Base-by-base conservation (phyloP, 2,797 vertebrate genomes). In the Toxotes lorentzi region DNA sequence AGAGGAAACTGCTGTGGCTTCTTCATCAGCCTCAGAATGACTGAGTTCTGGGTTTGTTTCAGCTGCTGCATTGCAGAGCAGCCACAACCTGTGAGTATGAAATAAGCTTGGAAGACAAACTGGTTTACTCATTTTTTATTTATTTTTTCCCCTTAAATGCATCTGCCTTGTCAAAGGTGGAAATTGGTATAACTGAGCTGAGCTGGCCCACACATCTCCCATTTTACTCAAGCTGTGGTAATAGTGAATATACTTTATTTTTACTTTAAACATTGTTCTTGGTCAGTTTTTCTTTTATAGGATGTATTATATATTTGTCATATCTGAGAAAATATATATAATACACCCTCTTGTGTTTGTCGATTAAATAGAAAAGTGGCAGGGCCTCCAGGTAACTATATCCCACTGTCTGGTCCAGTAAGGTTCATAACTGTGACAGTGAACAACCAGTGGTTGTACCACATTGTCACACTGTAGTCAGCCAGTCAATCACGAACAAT, bases 1-100 rank as follows among this genome's bases (percentile, higher is more conserved):
- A 91, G 87, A 93, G 93, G 91, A 95, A 95, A 89, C 89, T 88
- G 35, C 86, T 85, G 92, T 3, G 89, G 91, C 88, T 89, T 92
- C 85, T 91, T 87, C 27, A 27, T 88, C 79, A 17, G 74, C 90
- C 88, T 91, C 90, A 93, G 92, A 85, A 97, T 98, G 97, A 97
- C 96, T 59, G 97, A 97, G 87, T 97, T 97, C 93, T 96, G 97
- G 94, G 95, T 97, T 91, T 98, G 97, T 91, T 97, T 97, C 89
- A 97, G 96, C 73, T 97, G 97, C 95, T 97, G 97, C 91, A 95
- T 96, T 86, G 96, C 96, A 71, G 97, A 97, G 87, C 96, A 97
- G 91, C 96, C 97, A 12, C 97, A 97, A 63, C 95, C 96, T 70
- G 97, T 97, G 88, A 95, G 97, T 96, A 81, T 68, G 45, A 76